Evolutionary conservation across 2,888 invertebrate genomes (phyloP), one percentile per base, ranked within the genome.

Genomic region (Conchocele bisecta): DNA sequence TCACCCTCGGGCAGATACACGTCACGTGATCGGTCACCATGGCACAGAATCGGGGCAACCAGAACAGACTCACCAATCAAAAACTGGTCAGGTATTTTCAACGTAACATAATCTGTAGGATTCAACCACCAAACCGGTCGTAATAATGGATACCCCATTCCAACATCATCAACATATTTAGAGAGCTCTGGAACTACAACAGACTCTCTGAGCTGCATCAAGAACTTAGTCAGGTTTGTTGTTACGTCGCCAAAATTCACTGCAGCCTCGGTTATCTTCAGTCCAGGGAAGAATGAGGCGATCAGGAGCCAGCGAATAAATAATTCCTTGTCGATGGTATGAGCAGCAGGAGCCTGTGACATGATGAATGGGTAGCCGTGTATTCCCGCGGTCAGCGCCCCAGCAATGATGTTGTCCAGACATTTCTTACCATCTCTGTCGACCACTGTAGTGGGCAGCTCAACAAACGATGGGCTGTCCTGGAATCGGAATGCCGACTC

Each of bases 311-410:
- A 98, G 85, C 96, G 92, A 24, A 95, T 93, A 82, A 94, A 94
- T n/a, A 91, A 81, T 66, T 91, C 88, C 28, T 75, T 67, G n/a
- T 74, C 75, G 15, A 75, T 35, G 29, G 56, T 48, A 37, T 73
- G 53, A 20, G 72, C 63, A 20, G 60, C 56, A 13, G 74, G 66
- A 0, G 97, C 95, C 0, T 97, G 97, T 0, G 97, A 96, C 93
- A 98, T 94, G 37, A 97, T 93, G 83, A 97, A 97, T 0, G 94
- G 93, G 90, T 95, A 97, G 0, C 98, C 98, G 82, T 97, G 95
- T 28, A 97, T 94, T 28, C 86, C 80, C 17, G 82, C 66, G 1
- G 81, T 76, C 24, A 86, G 91, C 67, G 97, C 94, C 0, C 96
- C 95, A 0, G 97, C 96, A 81, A 98, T 95, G 0, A 97, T 94